Base-by-base conservation (phyloP, 2,888 invertebrate genomes). In the Bombylius discolor region DNA sequence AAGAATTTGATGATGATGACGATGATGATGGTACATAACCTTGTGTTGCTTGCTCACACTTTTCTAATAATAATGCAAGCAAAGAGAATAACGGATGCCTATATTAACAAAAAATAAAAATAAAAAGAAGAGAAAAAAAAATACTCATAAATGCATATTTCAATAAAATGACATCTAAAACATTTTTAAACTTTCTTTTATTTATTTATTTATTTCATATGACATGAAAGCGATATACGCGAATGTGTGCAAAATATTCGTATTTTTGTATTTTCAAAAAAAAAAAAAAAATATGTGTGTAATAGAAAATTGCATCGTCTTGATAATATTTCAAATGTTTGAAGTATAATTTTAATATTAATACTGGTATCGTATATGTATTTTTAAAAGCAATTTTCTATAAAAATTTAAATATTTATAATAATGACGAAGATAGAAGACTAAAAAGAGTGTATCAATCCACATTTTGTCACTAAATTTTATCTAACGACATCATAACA, bases 21-120 rank as follows among this genome's bases (percentile, higher is more conserved):
- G 45, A 14, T 77, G 12, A 76, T 54, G 89, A 87, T 58, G 90
- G 82, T 76, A 95, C 93, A 53, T 89, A 87, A 59, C 89, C 89
- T 64, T 91, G 94, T 23, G 96, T 96, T 32, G 97, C 96, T 70
- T 94, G 82, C 78, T 97, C 97, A 79, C 97, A 97, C 78, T 96
- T 84, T 79, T 97, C 95, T 72, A 97, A 86, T 32, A 97, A 82
- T 56, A 95, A 78, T 56, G 94, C 93, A 72, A 94, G 77, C 47
- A 97, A 78, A 4, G 96, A 96, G 74, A 95, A 97, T 34, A 97
- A 78, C 5, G 96, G 96, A 76, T 97, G 96, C 71, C 93, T 93
- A 78, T 33, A 51, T 45, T 39, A 49, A 53, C 32, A 50, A 23
- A 4, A 14, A n/a, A n/a, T n/a, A n/a, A n/a, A n/a, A n/a, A n/a